Evolutionary conservation across 2,797 vertebrate species (phyloP).

Genomic region (Peromyscus melanophrys): DNA sequence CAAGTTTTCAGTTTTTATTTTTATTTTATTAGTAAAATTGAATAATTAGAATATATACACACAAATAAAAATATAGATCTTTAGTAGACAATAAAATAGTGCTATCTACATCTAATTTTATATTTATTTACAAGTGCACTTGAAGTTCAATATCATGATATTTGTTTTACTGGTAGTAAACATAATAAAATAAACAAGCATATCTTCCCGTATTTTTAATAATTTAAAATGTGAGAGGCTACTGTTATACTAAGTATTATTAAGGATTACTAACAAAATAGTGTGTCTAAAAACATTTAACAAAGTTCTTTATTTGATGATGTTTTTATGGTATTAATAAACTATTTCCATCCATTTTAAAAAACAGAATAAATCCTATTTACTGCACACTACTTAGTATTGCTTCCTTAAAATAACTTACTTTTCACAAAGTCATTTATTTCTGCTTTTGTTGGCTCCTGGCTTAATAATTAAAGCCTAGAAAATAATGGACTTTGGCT

Average conservation of each 20-base stretch:
- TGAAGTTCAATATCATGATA: neutral
- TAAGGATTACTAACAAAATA: slow-evolving; percentile 33
- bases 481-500: slow-evolving; percentile 26
- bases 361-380: neutral
- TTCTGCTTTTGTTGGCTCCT: neutral
- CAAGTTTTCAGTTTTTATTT: neutral
- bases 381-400: neutral
- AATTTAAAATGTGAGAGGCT: neutral
- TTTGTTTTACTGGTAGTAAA: neutral
- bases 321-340: neutral
- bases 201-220: neutral
- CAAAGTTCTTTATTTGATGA: neutral
- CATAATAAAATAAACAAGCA: neutral
- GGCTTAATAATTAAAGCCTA: slow-evolving; percentile 19
- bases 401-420: neutral
- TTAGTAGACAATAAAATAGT: neutral
- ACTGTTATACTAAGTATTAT: neutral
- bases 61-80: neutral
- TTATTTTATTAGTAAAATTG: slow-evolving; percentile 12
- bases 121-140: neutral
- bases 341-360: slow-evolving; percentile 6
- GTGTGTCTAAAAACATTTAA: slow-evolving; percentile 16
- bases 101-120: neutral
- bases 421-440: neutral
- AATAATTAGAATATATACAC: neutral